Base-by-base conservation (phyloP, 1,140 invertebrate species). In the Phthorimaea operculella region DNA sequence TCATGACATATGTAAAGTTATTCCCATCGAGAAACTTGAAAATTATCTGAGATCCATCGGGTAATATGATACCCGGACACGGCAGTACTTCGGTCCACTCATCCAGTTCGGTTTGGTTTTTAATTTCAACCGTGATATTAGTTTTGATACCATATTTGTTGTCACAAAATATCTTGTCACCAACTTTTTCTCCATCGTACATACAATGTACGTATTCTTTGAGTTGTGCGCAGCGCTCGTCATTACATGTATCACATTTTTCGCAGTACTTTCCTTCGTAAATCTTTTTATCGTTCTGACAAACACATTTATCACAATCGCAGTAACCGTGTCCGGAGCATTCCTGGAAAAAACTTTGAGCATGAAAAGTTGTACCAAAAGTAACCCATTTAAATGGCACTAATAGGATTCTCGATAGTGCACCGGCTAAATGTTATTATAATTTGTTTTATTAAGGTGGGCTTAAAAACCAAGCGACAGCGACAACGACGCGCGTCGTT, bases 171-270 rank as follows among this genome's bases (percentile, higher is more conserved):
- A 56, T 62, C 55, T 73, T 68, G 21, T 42, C 39, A 8, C 14
- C 11, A 28, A 4, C 10, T 39, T 39, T 39, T 68, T 65, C 14
- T 90, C 78, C 14, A 86, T 79, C 39, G 52, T 91, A 71, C 18
- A 90, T 89, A 59, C 91, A 81, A 68, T 92, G 90, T 14, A 89
- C 89, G 62, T 90, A 87, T 66, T 93, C 94, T 73, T 95, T 91
- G 61, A 93, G 90, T 62, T 93, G 90, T 48, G 90, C 85, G 79
- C 95, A 97, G 33, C 85, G 70, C 60, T 90, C 64, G 7, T 59
- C 60, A 0, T 62, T 55, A 11, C 79, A 76, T 21, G 78, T 68
- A 3, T 87, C 84, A 66, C 92, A 93, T 51, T 90, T 88, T 62
- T 93, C 90, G 77, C 92, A 94, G 58, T 88, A 92, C 55, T 81